Base-by-base conservation (phyloP, 1,140 invertebrate genomes). In the Conus betulinus region DNA sequence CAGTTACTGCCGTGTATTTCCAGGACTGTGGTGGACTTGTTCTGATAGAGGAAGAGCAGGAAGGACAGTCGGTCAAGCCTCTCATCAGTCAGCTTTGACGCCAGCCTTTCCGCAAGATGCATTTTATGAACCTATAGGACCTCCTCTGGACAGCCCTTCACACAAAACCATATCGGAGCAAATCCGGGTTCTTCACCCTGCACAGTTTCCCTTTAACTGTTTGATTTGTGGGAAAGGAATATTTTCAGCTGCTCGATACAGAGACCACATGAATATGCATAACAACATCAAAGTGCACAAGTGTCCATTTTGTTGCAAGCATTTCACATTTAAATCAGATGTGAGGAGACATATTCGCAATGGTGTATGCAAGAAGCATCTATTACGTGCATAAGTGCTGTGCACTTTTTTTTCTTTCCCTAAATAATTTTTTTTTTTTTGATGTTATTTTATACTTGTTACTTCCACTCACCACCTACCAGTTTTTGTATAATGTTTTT, bases 181-280 rank as follows among this genome's bases (percentile, higher is more conserved):
- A 20, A 7, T 71, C 67, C 11, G 23, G 11, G 67, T 20, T n/a
- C 23, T 85, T 27, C 85, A 87, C 85, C 51, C 20, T 57, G 27
- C n/a, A 51, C 25, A 53, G n/a, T 78, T 23, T 74, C 39, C 53
- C 20, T 79, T 78, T 39, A 25, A 13, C 27, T 87, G 85, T 27
- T 52, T 13, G 53, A 57, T 87, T n/a, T 87, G 85, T 76, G 51
- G 71, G 13, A 60, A 76, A n/a, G 84, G 84, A 15, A 71, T 86
- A 60, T 71, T 74, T 25, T 71, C 63, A 6, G 25, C 57, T 27
- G 84, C 27, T 7, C 63, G 63, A 13, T 86, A 52, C 39, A 7
- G 39, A 39, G 84, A 63, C 51, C 84, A 86, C 52, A 86, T 86
- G 84, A 86, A 86, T 51, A 86, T 74, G 63, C 84, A 86, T 39